Conservation (phyloP, 2,797 vertebrate genomes). For the Oreonectes daqikongensis region DNA sequence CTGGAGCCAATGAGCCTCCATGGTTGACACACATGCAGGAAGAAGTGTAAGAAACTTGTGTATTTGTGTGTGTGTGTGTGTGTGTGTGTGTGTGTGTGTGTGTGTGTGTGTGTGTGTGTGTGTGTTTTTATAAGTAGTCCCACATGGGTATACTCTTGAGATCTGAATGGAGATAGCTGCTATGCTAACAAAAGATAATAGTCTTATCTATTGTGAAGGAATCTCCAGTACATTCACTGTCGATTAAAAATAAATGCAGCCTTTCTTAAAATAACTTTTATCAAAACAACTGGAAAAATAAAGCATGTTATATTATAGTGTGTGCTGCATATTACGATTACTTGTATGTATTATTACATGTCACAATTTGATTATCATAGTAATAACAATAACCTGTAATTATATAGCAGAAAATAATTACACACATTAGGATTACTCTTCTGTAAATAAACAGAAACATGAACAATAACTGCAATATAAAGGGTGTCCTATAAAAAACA, state of each 20-base stretch:
- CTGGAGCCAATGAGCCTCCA: constrained; percentile 50
- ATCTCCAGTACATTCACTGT: no score
- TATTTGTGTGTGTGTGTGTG: constrained; percentile 20
- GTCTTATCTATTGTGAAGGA: constrained; percentile 13
- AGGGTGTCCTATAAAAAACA: background rate
- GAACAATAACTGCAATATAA: constrained; percentile 1
- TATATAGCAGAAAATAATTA: background rate
- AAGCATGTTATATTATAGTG: no score
- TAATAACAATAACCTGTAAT: background rate
- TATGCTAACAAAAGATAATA: constrained; percentile 13
- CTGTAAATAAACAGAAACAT: background rate
- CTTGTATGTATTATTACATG: background rate
- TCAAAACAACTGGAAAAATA: background rate
- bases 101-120: constrained; percentile 25
- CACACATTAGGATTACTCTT: background rate
- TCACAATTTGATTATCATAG: background rate
- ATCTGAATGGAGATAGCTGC: background rate
- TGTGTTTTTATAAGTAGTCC: constrained; percentile 23
- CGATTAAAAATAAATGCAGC: background rate
- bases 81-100: constrained; percentile 23
- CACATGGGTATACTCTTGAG: constrained; percentile 29
- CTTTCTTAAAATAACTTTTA: background rate
- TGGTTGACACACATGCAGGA: constrained; percentile 49
- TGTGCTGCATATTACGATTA: no score
- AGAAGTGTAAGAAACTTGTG: constrained; percentile 32